Evolutionary conservation across 2,888 invertebrate genomes (phyloP), one percentile per base, ranked within the genome.

Genomic region (Pollenia amentaria): DNA sequence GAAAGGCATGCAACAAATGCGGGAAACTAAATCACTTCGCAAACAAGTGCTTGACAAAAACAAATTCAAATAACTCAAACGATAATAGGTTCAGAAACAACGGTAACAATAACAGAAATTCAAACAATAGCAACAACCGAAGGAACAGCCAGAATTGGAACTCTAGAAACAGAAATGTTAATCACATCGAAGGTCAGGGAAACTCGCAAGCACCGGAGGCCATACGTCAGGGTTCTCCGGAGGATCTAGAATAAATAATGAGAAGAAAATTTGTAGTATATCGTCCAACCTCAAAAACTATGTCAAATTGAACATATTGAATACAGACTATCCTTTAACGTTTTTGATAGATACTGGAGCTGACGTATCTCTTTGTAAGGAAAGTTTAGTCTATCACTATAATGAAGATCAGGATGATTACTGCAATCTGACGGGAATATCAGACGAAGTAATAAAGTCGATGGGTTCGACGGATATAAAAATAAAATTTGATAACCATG

Each of bases 361-460:
- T 29, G 70, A 77, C 16, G 46, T 83, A n/a, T 77, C 83, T 16
- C 10, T 84, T 1, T 84, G 83, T 29, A 84, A 84, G 16, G 44
- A 76, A 46, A 12, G 29, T 6, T 51, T 64, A 29, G 12, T 69
- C 16, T 51, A 21, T 14, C 3, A 40, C 11, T 65, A 83, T 29
- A 44, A 70, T 40, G 69, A 70, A n/a, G 69, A 73, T 21, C 55
- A 42, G 18, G 77, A 77, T 38, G 29, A 51, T 18, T 69, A 53
- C 16, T 72, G 70, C 18, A 70, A 76, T 2, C 6, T 70, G 57
- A 69, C 69, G 1, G 76, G 77, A 10, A 72, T 77, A 6, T 70
- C 77, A 4, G 64, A 51, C 8, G 77, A 77, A 44, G 18, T 53
- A 12, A 77, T 84, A 11, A 46, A 51, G 38, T 84, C 60, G 14